Evolutionary conservation across 2,113 vertebrate species (phyloP), one percentile per base, ranked within the genome.

Genomic region (Lophius piscatorius): DNA sequence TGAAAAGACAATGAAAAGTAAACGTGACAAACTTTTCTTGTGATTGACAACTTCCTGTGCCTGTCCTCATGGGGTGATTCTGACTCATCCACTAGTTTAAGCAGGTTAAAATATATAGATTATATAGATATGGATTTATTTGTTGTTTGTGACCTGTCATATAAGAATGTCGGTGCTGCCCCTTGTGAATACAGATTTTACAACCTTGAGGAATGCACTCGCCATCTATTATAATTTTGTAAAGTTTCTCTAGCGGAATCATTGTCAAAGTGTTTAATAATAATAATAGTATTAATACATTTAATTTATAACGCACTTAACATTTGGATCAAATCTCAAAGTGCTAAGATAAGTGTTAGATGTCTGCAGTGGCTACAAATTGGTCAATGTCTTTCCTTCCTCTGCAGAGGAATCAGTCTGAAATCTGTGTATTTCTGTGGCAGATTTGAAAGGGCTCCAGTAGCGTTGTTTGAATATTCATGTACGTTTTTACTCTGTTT

Each of bases 361-460:
- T 45, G 61, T 82, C 33, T 67, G 44, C 39, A 38, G 35, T 34
- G 46, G 49, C 17, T 28, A 54, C 39, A 58, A 38, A 6, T 16
- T 35, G 45, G 22, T 70, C 54, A 18, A 4, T 59, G 62, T 45
- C 13, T 68, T 61, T 66, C 54, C 26, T 54, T 39, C 7, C n/a
- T 41, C 26, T 18, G 10, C 45, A 41, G 35, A 49, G 57, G 14
- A 41, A 24, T 12, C 39, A 7, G 22, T 64, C 35, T 4, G 2
- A 36, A 35, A 66, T 33, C 38, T 70, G 38, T 67, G 40, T 61
- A 31, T 67, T 59, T 80, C 54, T 68, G 63, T 68, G 47, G 60
- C 47, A 33, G 54, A 56, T 47, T 59, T 65, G 33, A 74, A 86
- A 84, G 85, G 81, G 81, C 83, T 89, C 42, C 2, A 49, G 28